A percentile compares a stretch with the other conserved stretches of the same genome.
Conservation (phyloP, 2,797 vertebrate genomes). For the Macroramphosus scolopax region DNA sequence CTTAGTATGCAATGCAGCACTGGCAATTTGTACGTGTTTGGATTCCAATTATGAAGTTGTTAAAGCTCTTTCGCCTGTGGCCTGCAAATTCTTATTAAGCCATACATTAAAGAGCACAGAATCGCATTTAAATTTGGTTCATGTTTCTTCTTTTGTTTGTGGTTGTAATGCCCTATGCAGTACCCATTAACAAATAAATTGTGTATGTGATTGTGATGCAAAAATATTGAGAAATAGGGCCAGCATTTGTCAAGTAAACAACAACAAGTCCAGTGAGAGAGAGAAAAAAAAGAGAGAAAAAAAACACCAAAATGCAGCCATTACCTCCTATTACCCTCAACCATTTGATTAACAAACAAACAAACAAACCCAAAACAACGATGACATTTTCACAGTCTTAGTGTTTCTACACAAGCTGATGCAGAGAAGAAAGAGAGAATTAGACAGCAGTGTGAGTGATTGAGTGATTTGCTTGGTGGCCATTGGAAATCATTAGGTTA, state of each 20-base stretch:
- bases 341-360: constrained; percentile 61
- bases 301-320: constrained; percentile 43
- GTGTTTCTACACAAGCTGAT: constrained; percentile 26
- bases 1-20: constrained; percentile 77
- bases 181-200: constrained; percentile 74
- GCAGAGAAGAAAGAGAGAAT: constrained; percentile 20
- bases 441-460: constrained; percentile 46
- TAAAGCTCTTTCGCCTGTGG: constrained; percentile 77
- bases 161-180: constrained; percentile 65
- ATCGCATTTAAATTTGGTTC: constrained; percentile 78
- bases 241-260: constrained; percentile 63
- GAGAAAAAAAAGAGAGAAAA: constrained; percentile 36
- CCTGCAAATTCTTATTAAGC: constrained; percentile 79
- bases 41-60: constrained; percentile 83
- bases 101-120: constrained; percentile 78
- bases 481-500: constrained; percentile 69
- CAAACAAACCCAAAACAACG: constrained; percentile 30
- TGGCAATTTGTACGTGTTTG: constrained; percentile 82
- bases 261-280: constrained; percentile 54
- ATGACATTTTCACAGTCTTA: constrained; percentile 19
- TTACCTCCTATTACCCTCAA: constrained; percentile 41
- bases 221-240: constrained; percentile 66
- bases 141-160: constrained; percentile 75
- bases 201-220: constrained; percentile 73
- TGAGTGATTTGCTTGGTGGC: constrained; percentile 57